Evolutionary conservation across 2,888 invertebrate genomes (phyloP), one percentile per base, ranked within the genome.

Genomic region (Xanthia togata): DNA sequence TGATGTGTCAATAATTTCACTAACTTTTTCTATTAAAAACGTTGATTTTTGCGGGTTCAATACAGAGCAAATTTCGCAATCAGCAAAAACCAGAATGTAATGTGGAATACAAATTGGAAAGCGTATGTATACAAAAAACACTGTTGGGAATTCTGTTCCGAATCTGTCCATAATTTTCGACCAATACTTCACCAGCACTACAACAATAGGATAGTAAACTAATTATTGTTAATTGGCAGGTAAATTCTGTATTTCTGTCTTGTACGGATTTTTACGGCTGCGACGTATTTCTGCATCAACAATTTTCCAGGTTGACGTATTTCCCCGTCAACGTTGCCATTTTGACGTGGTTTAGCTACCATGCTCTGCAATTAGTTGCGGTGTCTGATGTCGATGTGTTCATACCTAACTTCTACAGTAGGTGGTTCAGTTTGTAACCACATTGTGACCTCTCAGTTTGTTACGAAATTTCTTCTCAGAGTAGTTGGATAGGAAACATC

Each of bases 341-440:
- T 47, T 38, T 71, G 55, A 74, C 17, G 53, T 50, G 41, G 74
- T 71, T 60, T 53, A 44, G n/a, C n/a, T 47, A 57, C 60, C 64
- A 47, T 20, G 57, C 47, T 20, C 31, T 74, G 55, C 60, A 72
- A 74, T 71, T 65, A 72, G 53, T 44, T 84, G 80, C 31, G 69
- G 80, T 84, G 3, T 44, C 47, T 50, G 60, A 70, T 53, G 60
- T 31, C 55, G 38, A 65, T 41, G 60, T 65, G 47, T 44, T 74
- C 11, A n/a, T 44, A 47, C 35, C 17, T 20, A 67, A 38, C 44
- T 20, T 35, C 9, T 65, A 9, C 11, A 55, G 8, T 47, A 4
- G 14, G 8, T 47, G 50, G 14, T 60, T 71, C n/a, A 44, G 12
- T 41, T 47, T 35, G n/a, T 50, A 53, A 70, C 57, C 65, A n/a